Evolutionary conservation across 2,797 vertebrate species (phyloP).

Genomic region (Lepilemur septentrionalis): DNA sequence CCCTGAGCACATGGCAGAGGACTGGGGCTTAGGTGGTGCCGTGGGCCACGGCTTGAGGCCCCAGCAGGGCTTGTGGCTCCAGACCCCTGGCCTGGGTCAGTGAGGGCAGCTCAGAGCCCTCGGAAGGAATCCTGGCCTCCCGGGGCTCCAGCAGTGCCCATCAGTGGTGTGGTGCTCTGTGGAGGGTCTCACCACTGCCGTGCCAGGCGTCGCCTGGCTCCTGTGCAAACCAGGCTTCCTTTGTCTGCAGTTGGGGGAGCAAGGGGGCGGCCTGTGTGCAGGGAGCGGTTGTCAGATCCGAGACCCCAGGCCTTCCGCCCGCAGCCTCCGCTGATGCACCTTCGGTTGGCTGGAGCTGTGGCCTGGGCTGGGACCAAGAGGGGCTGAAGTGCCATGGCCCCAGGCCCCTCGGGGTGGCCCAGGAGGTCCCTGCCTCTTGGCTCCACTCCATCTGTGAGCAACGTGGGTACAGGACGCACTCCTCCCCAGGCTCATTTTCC

Average conservation of each 20-base stretch:
- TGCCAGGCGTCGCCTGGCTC: fast-evolving
- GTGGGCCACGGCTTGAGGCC: fast-evolving
- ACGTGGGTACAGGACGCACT: fast-evolving
- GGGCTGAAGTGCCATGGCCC: neutral
- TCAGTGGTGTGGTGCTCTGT: fast-evolving
- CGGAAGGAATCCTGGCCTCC: neutral
- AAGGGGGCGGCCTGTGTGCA: fast-evolving
- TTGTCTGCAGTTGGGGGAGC: fast-evolving
- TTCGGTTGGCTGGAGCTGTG: neutral
- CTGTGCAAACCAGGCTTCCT: fast-evolving
- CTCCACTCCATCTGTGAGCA: neutral
- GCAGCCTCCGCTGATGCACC: neutral
- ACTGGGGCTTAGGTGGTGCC: too few species aligned
- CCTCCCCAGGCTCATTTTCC: neutral
- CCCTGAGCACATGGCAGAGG: fast-evolving
- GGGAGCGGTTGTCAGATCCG: fast-evolving
- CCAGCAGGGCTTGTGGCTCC: fast-evolving
- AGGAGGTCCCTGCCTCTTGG: neutral
- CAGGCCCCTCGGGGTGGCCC: neutral
- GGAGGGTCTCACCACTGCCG: neutral
- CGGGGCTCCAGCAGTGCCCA: neutral
- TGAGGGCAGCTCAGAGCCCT: neutral
- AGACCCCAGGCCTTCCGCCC: neutral
- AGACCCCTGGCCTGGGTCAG: too few species aligned
- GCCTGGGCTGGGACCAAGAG: neutral